A percentile compares a stretch with the other conserved stretches of the same genome.
These are phyloP conservation scores for Macroteleia sp. DNA, from an alignment of 2,888 invertebrate genomes.

Conservation along the genomic window DNA sequence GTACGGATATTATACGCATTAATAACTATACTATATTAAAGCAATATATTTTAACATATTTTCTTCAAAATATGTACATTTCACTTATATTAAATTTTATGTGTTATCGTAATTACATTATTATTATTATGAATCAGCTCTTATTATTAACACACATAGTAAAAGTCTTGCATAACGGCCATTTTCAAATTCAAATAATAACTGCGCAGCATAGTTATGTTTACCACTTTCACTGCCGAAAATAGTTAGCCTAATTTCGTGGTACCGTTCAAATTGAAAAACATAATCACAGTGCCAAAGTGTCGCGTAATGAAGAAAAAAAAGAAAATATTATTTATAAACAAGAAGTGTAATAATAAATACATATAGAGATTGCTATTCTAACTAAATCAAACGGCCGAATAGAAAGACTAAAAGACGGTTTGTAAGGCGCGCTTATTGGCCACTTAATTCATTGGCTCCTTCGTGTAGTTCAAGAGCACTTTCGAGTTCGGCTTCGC, in stretches of 20 bases:
- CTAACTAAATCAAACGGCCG: not conserved
- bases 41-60: too few species aligned
- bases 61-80: too few species aligned
- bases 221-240: conserved; percentile 22
- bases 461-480: conserved; percentile 15
- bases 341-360: too few species aligned
- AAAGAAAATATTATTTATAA: not conserved
- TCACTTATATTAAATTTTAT: too few species aligned
- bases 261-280: not conserved
- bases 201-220: conserved; percentile 1
- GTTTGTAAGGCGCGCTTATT: conserved; percentile 5
- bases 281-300: not conserved
- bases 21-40: too few species aligned
- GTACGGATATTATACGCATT: too few species aligned
- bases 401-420: not conserved
- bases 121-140: too few species aligned
- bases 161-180: too few species aligned
- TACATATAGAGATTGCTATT: too few species aligned
- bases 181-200: not conserved
- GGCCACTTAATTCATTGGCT: conserved; percentile 13
- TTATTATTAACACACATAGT: too few species aligned
- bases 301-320: not conserved
- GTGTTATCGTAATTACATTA: too few species aligned
- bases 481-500: not conserved
- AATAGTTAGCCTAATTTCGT: conserved; percentile 14